Percentiles rank a stretch among this genome's conserved stretches.
phyloP scores from a whole-genome alignment of 2,797 vertebrate species.

The Chrosomus eos region DNA sequence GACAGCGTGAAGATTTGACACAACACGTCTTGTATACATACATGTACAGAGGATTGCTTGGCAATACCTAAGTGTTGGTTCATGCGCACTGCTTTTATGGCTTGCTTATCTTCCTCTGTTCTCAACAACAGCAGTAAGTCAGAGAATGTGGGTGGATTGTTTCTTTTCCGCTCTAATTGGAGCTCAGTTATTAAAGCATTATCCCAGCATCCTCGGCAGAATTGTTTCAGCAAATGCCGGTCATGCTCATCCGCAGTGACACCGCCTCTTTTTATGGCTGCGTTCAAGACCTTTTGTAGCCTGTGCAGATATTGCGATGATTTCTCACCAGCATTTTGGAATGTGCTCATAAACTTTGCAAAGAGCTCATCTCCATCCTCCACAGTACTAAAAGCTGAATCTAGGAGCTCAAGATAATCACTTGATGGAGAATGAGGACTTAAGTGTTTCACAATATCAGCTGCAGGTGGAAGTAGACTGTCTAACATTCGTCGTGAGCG shows the following conservation, averaged over 20 bases:
- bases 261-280: background rate
- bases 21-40: background rate
- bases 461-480: background rate
- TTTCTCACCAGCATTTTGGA: constrained; percentile 10
- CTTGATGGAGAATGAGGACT: background rate
- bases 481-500: background rate
- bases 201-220: background rate
- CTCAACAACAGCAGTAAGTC: background rate
- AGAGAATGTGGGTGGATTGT: background rate
- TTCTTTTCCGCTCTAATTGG: background rate
- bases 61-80: background rate
- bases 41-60: background rate
- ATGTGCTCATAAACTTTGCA: constrained; percentile 1
- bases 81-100: background rate
- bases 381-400: background rate
- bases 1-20: background rate
- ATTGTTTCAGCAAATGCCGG: background rate
- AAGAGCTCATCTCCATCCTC: background rate
- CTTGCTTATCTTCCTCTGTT: background rate
- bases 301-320: background rate
- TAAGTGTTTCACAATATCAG: background rate
- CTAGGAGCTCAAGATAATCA: constrained; percentile 2
- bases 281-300: background rate
- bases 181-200: background rate
- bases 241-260: background rate